These are phyloP conservation scores for Python bivittatus DNA, from an alignment of 2,113 vertebrate genomes.

Conservation along the genomic window DNA sequence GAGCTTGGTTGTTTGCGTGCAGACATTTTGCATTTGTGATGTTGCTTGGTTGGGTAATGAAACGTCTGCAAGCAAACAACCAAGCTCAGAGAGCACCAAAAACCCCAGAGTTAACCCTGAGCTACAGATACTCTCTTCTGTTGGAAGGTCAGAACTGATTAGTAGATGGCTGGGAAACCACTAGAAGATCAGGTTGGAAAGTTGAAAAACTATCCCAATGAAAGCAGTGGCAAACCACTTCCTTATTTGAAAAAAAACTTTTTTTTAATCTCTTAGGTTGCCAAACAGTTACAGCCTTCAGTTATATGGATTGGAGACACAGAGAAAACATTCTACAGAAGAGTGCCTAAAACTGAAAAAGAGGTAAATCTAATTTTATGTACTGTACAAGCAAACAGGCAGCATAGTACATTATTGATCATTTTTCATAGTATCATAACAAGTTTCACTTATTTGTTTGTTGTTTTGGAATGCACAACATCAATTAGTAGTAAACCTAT, in stretches of 20 bases:
- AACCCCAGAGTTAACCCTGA: not conserved
- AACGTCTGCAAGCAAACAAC: not conserved
- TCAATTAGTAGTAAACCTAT: not conserved
- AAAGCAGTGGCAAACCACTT: not conserved
- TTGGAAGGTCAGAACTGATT: not conserved
- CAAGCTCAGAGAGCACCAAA: not conserved
- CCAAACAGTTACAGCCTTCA: constrained; percentile 82
- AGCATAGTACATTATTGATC: not conserved
- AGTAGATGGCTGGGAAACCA: not conserved
- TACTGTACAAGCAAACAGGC: not conserved
- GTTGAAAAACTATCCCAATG: not conserved
- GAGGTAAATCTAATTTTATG: constrained; percentile 63
- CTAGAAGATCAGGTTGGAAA: not conserved
- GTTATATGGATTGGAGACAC: constrained; percentile 84
- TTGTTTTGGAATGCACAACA: not conserved
- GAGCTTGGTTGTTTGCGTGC: not conserved
- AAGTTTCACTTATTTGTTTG: not conserved
- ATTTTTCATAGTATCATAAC: not conserved
- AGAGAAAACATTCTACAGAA: constrained; percentile 83
- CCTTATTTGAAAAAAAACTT: not conserved
- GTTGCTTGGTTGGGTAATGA: not conserved
- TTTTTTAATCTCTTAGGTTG: constrained; percentile 73
- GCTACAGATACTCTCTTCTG: not conserved
- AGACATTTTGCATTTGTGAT: not conserved
- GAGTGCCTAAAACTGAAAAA: constrained; percentile 64